These are phyloP conservation scores for Eurosta solidaginis DNA, from an alignment of 1,140 invertebrate species.

Conservation along the genomic window DNA sequence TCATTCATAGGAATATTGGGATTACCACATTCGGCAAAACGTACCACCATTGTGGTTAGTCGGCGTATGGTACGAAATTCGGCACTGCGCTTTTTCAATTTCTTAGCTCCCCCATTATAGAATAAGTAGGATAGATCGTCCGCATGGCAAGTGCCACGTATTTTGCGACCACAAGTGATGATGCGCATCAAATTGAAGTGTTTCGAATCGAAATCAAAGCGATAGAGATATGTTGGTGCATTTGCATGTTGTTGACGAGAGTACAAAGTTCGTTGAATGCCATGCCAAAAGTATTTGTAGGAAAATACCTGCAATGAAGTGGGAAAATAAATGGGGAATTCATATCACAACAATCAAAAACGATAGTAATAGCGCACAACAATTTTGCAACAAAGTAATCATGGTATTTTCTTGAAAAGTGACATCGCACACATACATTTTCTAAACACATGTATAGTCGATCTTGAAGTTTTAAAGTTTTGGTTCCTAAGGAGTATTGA, in stretches of 20 bases:
- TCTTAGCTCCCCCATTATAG: slow-evolving; percentile 60
- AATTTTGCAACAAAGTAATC: too few relatives aligned
- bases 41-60: slow-evolving; percentile 57
- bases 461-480: too few relatives aligned
- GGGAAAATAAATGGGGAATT: neutral
- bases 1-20: slow-evolving; percentile 43
- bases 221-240: slow-evolving; percentile 61
- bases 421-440: too few relatives aligned
- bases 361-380: neutral
- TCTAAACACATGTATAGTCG: too few relatives aligned
- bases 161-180: slow-evolving; percentile 57
- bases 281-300: slow-evolving; percentile 60
- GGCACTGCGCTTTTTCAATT: slow-evolving; percentile 52
- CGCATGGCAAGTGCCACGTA: slow-evolving; percentile 64
- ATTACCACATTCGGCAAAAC: slow-evolving; percentile 59
- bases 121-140: slow-evolving; percentile 73
- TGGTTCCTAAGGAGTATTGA: too few relatives aligned
- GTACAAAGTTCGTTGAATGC: slow-evolving; percentile 57
- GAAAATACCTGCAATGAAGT: slow-evolving; percentile 48
- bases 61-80: slow-evolving; percentile 58
- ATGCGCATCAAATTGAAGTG: slow-evolving; percentile 56
- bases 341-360: neutral
- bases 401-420: too few relatives aligned
- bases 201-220: slow-evolving; percentile 60
- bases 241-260: slow-evolving; percentile 48